Percentiles rank a stretch among this genome's conserved stretches.
Conservation (phyloP, 2,113 vertebrate genomes). For the Seriola aureovittata region DNA sequence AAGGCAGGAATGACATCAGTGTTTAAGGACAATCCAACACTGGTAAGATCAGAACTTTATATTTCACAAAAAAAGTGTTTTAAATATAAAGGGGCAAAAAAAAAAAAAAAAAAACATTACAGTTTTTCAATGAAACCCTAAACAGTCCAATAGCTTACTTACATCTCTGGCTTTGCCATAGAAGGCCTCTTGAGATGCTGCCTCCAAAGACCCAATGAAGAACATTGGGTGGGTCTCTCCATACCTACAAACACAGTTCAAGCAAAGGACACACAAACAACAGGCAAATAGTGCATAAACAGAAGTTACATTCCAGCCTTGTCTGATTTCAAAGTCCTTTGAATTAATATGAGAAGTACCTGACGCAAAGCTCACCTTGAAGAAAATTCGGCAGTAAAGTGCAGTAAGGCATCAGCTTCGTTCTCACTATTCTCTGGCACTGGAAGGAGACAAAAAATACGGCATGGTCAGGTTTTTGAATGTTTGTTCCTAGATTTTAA, state of each 20-base stretch:
- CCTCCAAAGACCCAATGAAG: slow-evolving; percentile 98
- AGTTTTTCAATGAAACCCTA: background rate
- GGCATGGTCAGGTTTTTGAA: background rate
- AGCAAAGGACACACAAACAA: slow-evolving; percentile 40
- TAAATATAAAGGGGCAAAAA: background rate
- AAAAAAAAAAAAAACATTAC: background rate
- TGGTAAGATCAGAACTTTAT: background rate
- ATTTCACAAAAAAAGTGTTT: slow-evolving; percentile 11
- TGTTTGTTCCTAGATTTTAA: background rate
- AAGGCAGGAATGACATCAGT: slow-evolving; percentile 51
- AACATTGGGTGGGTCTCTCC: slow-evolving; percentile 99
- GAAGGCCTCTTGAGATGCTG: slow-evolving; percentile 99
- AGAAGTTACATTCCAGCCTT: background rate
- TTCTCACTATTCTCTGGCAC: slow-evolving; percentile 99
- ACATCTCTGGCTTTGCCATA: slow-evolving; percentile 99
- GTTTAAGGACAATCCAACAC: slow-evolving; percentile 22
- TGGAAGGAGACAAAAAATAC: slow-evolving; percentile 66
- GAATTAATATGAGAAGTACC: background rate
- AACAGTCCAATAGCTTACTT: slow-evolving; percentile 79
- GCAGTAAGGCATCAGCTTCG: slow-evolving; percentile 98
- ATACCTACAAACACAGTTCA: slow-evolving; percentile 84
- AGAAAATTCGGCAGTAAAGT: slow-evolving; percentile 99
- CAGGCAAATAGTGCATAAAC: slow-evolving; percentile 14
- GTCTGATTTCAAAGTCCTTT: background rate
- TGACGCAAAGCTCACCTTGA: slow-evolving; percentile 88